Base-by-base conservation (phyloP, 92 coral and sea anemone species). In the Bergia sp. region DNA sequence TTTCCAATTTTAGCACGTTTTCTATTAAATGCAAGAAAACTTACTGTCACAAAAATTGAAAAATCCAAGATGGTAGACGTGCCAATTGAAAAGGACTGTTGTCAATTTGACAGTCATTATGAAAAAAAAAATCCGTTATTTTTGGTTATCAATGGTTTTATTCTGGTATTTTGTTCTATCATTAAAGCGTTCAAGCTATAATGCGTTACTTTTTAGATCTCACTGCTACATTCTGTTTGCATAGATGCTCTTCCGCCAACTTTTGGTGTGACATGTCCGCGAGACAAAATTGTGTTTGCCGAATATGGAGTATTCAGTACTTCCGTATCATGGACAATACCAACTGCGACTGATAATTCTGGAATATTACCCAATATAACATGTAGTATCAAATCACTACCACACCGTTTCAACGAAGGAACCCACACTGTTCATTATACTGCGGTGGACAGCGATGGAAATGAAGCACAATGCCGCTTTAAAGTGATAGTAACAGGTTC, bases 311-410 rank as follows among this genome's bases (percentile, higher is more conserved):
- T 73, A 1, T 41, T 73, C 3, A 73, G 77, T 16, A 44, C 77
- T 73, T 73, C 77, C 18, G 77, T 73, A 11, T 37, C 77, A 73
- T 73, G 77, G 77, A 73, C 44, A 0, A 2, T 5, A 37, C 77
- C 77, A 73, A 73, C 77, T 73, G 77, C 77, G 45, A 73, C 77
- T 73, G 77, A 73, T 73, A 73, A 73, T 21, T 73, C 77, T 73
- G 77, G 43, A 11, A 73, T 73, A 73, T 73, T 73, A 4, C 77
- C 77, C 77, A 73, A 73, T 37, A 41, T 73, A 73, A 18, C 76
- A 37, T 71, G 76, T 71, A 71, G 29, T 71, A 71, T 71, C 41
- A 71, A 41, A 37, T 73, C 77, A 73, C 18, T 73, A 23, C 77
- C 77, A 41, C 77, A 38, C 45, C 77, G 77, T 18, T 73, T 73